Percentiles rank a stretch among this genome's conserved stretches.
phyloP scores from a whole-genome alignment of 2,113 vertebrate species.

The Cricetomys ansorgei region DNA sequence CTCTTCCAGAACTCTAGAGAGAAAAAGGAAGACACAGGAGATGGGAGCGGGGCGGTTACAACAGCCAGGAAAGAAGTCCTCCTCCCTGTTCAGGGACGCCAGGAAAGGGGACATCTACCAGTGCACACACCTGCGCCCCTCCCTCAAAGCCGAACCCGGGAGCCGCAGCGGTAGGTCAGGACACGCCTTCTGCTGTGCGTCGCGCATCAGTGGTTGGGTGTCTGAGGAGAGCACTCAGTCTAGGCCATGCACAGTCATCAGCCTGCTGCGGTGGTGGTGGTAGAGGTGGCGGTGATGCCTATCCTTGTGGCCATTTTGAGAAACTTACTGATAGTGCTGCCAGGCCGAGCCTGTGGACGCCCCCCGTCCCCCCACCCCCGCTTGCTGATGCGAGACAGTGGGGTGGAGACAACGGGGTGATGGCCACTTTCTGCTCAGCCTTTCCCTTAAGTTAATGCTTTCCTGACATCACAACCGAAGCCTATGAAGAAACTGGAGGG shows the following conservation, averaged over 20 bases:
- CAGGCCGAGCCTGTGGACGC: not conserved
- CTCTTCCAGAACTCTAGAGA: not conserved
- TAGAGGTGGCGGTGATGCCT: not conserved
- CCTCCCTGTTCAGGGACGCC: not conserved
- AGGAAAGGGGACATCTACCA: not conserved
- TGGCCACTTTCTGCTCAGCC: not conserved
- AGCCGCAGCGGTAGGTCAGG: not conserved
- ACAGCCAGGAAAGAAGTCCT: not conserved
- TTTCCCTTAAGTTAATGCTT: not conserved
- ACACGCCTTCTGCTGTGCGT: not conserved
- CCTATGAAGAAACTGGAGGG: not conserved
- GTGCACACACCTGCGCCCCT: not conserved
- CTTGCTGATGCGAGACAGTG: not conserved
- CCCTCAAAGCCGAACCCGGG: not conserved
- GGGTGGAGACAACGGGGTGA: too few species aligned
- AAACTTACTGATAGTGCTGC: not conserved
- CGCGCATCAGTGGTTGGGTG: not conserved
- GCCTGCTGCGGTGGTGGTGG: not conserved
- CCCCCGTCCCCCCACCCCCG: too few species aligned
- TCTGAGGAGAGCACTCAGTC: not conserved
- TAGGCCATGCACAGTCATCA: conserved; percentile 5
- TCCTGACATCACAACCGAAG: not conserved
- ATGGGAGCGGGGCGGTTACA: not conserved
- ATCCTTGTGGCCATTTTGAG: not conserved
- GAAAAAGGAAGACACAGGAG: not conserved